A percentile compares a stretch with the other conserved stretches of the same genome.
These are phyloP conservation scores for Drosophila murphyi DNA, from an alignment of 1,140 invertebrate genomes.

Conservation along the genomic window DNA sequence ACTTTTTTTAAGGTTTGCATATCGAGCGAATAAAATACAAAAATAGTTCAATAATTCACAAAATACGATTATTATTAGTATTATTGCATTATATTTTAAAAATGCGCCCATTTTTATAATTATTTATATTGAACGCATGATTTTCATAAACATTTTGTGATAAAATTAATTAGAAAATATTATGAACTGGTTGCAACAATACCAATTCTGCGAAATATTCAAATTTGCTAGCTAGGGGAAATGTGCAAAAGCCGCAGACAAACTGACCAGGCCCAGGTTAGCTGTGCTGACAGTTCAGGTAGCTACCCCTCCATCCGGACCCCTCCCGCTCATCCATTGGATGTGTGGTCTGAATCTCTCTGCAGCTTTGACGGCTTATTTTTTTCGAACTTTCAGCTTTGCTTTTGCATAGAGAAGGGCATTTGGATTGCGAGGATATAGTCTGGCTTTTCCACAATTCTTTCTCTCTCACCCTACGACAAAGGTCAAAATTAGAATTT, in stretches of 20 bases:
- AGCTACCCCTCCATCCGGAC: not conserved
- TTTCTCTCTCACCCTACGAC: not conserved
- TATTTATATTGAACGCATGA: too few species aligned
- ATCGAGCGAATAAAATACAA: too few species aligned
- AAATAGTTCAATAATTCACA: too few species aligned
- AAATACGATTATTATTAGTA: too few species aligned
- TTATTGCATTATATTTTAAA: too few species aligned
- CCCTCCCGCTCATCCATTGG: too few species aligned
- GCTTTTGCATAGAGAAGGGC: not conserved
- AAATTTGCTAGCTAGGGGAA: not conserved
- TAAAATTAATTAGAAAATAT: too few species aligned
- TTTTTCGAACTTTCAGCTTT: not conserved
- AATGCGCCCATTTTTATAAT: too few species aligned
- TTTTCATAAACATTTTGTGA: too few species aligned
- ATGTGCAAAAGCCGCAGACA: constrained; percentile 3
- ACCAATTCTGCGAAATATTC: too few species aligned
- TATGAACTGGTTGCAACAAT: not conserved
- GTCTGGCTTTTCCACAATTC: not conserved
- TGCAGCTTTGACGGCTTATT: not conserved
- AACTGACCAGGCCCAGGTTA: constrained; percentile 15
- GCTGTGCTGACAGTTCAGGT: constrained; percentile 36
- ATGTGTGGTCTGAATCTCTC: constrained; percentile 11
- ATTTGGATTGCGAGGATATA: not conserved
- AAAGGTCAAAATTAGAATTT: constrained; percentile 17
- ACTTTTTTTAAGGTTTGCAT: too few species aligned